These are phyloP conservation scores for Lucinisca nassula DNA, from an alignment of 2,888 invertebrate genomes.

Conservation along the genomic window DNA sequence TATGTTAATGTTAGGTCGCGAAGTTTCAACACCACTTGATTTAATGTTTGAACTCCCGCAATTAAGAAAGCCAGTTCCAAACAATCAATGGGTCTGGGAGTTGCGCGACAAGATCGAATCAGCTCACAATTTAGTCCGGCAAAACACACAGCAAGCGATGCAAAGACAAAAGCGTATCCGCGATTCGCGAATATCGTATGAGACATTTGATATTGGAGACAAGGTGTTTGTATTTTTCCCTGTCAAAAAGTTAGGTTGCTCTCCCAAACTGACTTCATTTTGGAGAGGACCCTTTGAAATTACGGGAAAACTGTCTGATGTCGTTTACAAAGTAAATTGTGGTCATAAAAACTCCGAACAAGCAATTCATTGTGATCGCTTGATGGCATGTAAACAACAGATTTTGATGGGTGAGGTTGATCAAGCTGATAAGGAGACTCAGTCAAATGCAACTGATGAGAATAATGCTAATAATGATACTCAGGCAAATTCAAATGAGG, in stretches of 20 bases:
- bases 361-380: conserved; percentile 13
- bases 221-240: background rate
- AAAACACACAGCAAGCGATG: background rate
- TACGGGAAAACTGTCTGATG: conserved; percentile 24
- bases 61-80: background rate
- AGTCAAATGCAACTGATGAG: background rate
- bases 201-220: background rate
- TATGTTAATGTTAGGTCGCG: background rate
- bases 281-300: conserved; percentile 7
- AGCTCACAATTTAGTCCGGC: background rate
- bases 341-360: background rate
- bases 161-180: background rate
- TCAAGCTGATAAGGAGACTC: background rate
- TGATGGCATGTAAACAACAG: background rate
- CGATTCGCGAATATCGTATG: background rate
- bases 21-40: background rate
- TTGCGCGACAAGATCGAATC: background rate
- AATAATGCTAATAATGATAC: background rate
- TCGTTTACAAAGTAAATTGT: conserved; percentile 25
- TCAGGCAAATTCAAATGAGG: background rate
- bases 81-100: background rate
- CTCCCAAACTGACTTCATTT: background rate
- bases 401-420: background rate
- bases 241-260: background rate
- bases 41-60: background rate